Evolutionary conservation across 30 jellyfish, hydroid and myxozoan genomes (phyloP).

Genomic region (Pelagia noctiluca): DNA sequence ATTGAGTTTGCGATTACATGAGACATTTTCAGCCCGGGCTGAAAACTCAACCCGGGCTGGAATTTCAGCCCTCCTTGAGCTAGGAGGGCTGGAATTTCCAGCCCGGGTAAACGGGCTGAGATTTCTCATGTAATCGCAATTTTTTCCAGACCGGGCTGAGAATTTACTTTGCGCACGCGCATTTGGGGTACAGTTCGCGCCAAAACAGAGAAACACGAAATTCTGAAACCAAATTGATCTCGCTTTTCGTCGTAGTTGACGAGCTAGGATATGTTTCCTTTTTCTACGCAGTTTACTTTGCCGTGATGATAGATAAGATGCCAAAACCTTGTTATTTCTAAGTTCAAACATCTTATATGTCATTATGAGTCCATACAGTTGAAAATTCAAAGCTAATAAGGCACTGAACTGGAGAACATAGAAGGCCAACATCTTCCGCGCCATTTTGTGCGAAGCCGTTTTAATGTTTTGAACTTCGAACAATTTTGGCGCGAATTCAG

Average conservation of each 20-base stretch:
- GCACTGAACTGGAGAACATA: background rate
- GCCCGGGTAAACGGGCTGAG: too few relatives aligned
- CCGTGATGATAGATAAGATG: slow-evolving; percentile 4
- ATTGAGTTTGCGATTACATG: too few relatives aligned
- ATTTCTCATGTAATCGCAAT: too few relatives aligned
- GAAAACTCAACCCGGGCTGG: too few relatives aligned
- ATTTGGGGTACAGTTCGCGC: too few relatives aligned
- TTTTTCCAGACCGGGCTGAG: too few relatives aligned
- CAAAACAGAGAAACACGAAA: too few relatives aligned
- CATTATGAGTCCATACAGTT: slow-evolving; percentile 23
- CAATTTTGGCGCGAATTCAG: slow-evolving; percentile 19
- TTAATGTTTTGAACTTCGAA: background rate
- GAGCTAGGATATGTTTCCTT: slow-evolving; percentile 20
- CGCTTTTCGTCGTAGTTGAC: background rate
- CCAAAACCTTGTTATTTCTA: background rate
- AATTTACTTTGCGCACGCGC: too few relatives aligned
- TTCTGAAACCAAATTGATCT: background rate
- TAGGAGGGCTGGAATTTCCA: too few relatives aligned
- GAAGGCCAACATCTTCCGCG: background rate
- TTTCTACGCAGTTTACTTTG: slow-evolving; percentile 1
- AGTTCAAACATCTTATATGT: slow-evolving; percentile 17
- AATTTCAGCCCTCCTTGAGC: too few relatives aligned
- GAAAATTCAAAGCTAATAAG: slow-evolving; percentile 13
- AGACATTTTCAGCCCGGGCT: too few relatives aligned
- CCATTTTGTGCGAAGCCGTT: slow-evolving; percentile 19